A percentile compares a stretch with the other conserved stretches of the same genome.
Conservation (phyloP, 92 coral and sea anemone species). For the Hydrozoanthus gracilis region DNA sequence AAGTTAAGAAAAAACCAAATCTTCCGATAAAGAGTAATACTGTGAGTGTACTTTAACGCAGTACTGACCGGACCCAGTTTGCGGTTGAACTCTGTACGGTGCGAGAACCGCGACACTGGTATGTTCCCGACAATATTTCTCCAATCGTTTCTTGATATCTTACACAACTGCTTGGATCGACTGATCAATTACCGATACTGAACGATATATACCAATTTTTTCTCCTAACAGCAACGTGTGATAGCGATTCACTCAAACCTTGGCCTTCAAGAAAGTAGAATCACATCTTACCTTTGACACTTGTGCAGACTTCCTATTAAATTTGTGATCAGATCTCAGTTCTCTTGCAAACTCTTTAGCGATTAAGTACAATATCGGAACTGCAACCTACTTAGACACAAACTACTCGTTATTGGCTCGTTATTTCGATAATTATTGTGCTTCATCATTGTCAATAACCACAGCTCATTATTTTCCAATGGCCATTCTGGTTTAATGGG, state of each 20-base stretch:
- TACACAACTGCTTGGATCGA: not conserved
- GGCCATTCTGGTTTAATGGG: conserved; percentile 17
- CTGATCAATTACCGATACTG: not conserved
- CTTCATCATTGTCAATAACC: conserved; percentile 2
- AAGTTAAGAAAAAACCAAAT: too few relatives aligned
- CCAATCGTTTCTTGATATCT: not conserved
- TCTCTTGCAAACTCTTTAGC: conserved; percentile 13
- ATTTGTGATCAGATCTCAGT: not conserved
- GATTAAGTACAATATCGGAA: conserved; percentile 10
- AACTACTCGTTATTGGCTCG: conserved; percentile 37
- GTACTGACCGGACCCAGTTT: too few relatives aligned
- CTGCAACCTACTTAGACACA: conserved; percentile 8
- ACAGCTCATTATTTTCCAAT: conserved; percentile 24
- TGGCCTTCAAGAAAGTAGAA: not conserved
- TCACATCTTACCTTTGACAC: conserved; percentile 24
- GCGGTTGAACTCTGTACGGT: too few relatives aligned
- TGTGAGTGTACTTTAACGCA: too few relatives aligned
- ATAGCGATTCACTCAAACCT: not conserved
- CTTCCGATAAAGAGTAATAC: too few relatives aligned
- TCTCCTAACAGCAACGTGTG: not conserved
- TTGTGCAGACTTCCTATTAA: conserved; percentile 20
- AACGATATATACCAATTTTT: not conserved
- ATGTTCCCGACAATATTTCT: not conserved
- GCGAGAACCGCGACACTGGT: too few relatives aligned
- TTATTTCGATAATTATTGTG: conserved; percentile 27